These are phyloP conservation scores for Philonicus albiceps DNA, from an alignment of 2,888 invertebrate species.

Conservation along the genomic window DNA sequence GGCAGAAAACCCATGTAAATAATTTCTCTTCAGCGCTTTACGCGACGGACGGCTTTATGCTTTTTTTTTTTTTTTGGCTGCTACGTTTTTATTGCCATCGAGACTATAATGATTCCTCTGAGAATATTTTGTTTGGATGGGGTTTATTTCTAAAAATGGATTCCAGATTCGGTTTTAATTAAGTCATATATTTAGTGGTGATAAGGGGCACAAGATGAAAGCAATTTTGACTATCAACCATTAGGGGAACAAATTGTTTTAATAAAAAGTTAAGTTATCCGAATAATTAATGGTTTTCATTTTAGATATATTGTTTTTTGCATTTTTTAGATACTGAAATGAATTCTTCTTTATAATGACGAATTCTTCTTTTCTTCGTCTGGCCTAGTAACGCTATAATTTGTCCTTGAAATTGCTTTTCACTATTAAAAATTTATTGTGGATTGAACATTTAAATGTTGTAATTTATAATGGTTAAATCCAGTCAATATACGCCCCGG, in stretches of 20 bases:
- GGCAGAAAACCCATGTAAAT: slow-evolving; percentile 31
- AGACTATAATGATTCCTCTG: slow-evolving; percentile 3
- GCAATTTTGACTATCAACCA: not conserved
- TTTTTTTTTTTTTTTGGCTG: slow-evolving; percentile 19
- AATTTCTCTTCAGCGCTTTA: slow-evolving; percentile 15
- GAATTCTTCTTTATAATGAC: too few species aligned
- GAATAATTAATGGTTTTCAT: too few species aligned
- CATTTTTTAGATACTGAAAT: too few species aligned
- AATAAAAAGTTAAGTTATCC: too few species aligned
- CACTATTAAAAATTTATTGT: too few species aligned
- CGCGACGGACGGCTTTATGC: slow-evolving; percentile 5
- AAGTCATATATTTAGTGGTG: slow-evolving; percentile 29
- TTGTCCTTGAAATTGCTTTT: too few species aligned
- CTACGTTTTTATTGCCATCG: slow-evolving; percentile 22
- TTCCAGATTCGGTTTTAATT: slow-evolving; percentile 1
- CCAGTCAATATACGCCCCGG: too few species aligned
- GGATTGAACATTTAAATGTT: too few species aligned
- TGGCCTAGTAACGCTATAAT: too few species aligned
- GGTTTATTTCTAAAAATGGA: not conserved
- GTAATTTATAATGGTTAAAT: too few species aligned
- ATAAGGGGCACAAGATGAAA: not conserved
- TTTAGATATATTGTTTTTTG: too few species aligned
- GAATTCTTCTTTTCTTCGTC: too few species aligned
- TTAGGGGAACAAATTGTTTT: not conserved
- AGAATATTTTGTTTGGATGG: slow-evolving; percentile 12